Conservation (phyloP, 2,888 invertebrate species). For the Caenorhabditis japonica region DNA sequence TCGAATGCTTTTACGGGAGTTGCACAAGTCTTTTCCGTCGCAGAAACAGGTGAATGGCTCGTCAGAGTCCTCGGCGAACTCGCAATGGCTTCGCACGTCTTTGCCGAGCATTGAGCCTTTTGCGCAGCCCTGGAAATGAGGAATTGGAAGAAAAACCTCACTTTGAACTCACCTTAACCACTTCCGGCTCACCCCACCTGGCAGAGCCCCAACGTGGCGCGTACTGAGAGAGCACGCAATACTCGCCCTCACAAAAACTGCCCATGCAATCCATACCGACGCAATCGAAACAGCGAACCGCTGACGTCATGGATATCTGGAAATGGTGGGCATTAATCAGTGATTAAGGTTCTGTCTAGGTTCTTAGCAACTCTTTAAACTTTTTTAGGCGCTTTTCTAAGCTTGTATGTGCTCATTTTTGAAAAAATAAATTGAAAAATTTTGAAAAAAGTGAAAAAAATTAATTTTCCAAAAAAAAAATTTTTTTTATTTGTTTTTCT, state of each 20-base stretch:
- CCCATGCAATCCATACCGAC: conserved; percentile 71
- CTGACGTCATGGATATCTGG: conserved; percentile 28
- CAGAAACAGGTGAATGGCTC: conserved; percentile 76
- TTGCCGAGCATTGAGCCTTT: conserved; percentile 68
- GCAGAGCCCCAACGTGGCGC: conserved; percentile 73
- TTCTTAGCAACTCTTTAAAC: no score
- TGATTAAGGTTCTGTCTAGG: no score
- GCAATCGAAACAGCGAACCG: conserved; percentile 73
- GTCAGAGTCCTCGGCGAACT: conserved; percentile 63
- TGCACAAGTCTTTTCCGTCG: conserved; percentile 70
- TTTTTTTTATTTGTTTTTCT: no score
- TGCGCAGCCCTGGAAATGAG: conserved; percentile 69
- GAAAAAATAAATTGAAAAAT: no score
- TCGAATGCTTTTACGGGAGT: conserved; percentile 57
- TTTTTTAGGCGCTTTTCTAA: no score
- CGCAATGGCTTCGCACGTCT: conserved; percentile 71
- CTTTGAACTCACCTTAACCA: conserved; percentile 70
- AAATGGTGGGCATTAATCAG: not conserved
- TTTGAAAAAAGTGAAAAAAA: no score
- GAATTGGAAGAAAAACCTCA: not conserved
- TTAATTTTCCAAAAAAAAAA: no score
- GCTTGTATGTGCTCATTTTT: no score
- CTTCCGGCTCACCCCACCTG: conserved; percentile 67
- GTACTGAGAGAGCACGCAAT: conserved; percentile 62
- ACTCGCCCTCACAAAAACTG: conserved; percentile 65